Evolutionary conservation across 2,888 invertebrate species (phyloP), one percentile per base, ranked within the genome.

Genomic region (Labia minor): DNA sequence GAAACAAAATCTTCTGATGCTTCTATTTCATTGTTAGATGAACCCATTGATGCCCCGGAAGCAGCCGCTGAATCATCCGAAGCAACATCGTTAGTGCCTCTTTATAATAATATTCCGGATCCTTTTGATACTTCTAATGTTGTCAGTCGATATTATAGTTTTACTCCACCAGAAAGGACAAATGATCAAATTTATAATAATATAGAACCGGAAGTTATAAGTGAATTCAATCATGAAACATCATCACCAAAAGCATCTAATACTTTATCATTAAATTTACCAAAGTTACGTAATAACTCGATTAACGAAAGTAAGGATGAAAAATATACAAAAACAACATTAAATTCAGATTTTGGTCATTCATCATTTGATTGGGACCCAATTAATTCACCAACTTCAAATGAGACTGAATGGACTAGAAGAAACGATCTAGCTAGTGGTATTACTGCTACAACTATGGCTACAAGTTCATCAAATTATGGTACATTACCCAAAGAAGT

Each of bases 1-100:
- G 62, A 65, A 21, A 62, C 68, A 21, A 65, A 21, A 37, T 37
- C 64, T 19, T 66, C 64, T n/a, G 37, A 62, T 49, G 71, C 72
- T 70, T 71, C 76, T 73, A 68, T 75, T 71, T 88, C 87, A 16
- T 78, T 90, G 70, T 77, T 90, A 0, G 89, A 89, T 75, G 86
- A 87, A 71, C 88, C 89, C 0, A 89, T 89, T 66, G 88, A 89
- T 75, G 84, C 86, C 63, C 86, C 86, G 1, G 81, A 84, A 78
- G 74, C 81, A 70, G 78, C 81, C 82, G 37, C 64, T 18, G 64
- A 61, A 26, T 21, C 63, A 20, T 67, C 66, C 37, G 20, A 62
- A 10, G 37, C 64, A 10, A 1, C 26, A 63, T 65, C 66, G 18
- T 61, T 65, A 33, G n/a, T n/a, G n/a, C 70, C 67, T 33, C 66